phyloP scores from a whole-genome alignment of 2,797 vertebrate genomes.

The Pempheris klunzingeri region DNA sequence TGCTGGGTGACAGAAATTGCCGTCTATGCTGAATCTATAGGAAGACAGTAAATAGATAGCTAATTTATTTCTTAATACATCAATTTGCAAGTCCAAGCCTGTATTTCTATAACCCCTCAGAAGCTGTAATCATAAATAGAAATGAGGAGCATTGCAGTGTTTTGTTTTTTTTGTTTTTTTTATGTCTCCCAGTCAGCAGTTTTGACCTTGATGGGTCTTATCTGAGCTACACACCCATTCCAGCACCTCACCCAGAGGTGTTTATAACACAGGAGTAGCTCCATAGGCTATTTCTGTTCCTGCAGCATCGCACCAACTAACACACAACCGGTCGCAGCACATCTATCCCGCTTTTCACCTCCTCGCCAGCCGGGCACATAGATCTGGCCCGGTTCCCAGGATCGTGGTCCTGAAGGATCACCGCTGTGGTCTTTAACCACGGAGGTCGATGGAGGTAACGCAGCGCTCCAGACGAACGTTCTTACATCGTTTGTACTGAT shows the following conservation, averaged over 20 bases:
- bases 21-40: constrained; percentile 7
- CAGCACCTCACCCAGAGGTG: constrained; percentile 38
- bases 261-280: constrained; percentile 53
- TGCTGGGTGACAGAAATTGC: background rate
- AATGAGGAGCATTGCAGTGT: constrained; percentile 7
- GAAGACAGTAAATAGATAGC: background rate
- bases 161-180: too few species aligned
- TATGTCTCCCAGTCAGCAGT: constrained; percentile 49
- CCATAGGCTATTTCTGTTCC: constrained; percentile 48
- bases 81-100: background rate
- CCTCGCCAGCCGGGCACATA: background rate
- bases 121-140: background rate
- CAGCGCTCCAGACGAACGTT: background rate
- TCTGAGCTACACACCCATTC: constrained; percentile 30
- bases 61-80: background rate
- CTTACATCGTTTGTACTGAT: background rate
- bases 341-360: constrained; percentile 32
- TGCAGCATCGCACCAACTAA: background rate
- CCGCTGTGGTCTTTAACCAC: constrained; percentile 30
- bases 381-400: constrained; percentile 39
- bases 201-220: constrained; percentile 47
- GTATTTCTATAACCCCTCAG: background rate
- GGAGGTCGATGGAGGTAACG: constrained; percentile 24
- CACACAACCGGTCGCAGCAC: background rate
- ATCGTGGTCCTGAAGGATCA: constrained; percentile 43